A percentile compares a stretch with the other conserved stretches of the same genome.
phyloP scores from a whole-genome alignment of 2,797 vertebrate species.

The Eremophila alpestris region DNA sequence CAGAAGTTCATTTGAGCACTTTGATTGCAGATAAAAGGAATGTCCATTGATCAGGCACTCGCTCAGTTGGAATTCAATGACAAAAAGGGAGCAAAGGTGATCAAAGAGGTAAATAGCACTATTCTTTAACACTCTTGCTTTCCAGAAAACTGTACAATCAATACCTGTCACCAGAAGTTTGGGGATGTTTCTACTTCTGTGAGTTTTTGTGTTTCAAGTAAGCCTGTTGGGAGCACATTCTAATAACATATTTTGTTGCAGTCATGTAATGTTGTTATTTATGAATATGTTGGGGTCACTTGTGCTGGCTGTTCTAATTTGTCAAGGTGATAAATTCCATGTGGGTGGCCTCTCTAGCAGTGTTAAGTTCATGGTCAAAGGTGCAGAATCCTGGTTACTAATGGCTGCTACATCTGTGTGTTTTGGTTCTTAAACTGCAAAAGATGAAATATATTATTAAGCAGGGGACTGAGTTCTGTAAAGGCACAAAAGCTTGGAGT shows the following conservation, averaged over 20 bases:
- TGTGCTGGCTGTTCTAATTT: neutral
- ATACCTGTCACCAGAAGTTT: neutral
- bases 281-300: neutral
- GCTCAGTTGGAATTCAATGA: constrained; percentile 92
- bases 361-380: neutral
- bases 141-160: neutral
- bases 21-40: constrained; percentile 84
- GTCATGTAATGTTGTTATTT: neutral
- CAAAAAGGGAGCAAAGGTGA: constrained; percentile 95
- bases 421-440: neutral
- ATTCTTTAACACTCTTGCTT: neutral
- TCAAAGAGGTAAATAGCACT: constrained; percentile 85
- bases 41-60: constrained; percentile 92
- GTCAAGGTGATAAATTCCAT: neutral
- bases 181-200: neutral
- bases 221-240: neutral
- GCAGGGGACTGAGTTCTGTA: neutral
- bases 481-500: neutral
- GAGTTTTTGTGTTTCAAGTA: neutral
- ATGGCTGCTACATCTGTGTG: neutral
- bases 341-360: neutral
- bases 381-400: neutral
- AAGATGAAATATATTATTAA: neutral
- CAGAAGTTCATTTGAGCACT: neutral
- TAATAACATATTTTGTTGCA: neutral